These are phyloP conservation scores for Drosophila mettleri DNA, from an alignment of 2,888 invertebrate genomes.

Conservation along the genomic window DNA sequence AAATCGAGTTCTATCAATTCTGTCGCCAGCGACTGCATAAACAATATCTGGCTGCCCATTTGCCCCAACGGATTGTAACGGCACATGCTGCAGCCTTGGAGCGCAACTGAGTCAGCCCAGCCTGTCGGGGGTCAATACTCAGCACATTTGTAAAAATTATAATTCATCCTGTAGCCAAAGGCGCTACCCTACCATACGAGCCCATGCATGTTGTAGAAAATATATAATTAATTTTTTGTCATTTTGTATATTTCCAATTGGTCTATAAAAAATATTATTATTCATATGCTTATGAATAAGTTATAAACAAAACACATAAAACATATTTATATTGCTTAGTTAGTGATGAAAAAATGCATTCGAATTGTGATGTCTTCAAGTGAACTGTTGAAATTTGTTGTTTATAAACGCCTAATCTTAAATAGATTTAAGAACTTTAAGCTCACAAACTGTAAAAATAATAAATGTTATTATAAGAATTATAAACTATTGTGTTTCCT, in stretches of 20 bases:
- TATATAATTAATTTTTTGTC: slow-evolving; percentile 36
- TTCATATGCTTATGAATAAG: slow-evolving; percentile 42
- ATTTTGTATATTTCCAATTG: slow-evolving; percentile 66
- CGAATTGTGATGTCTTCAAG: slow-evolving; percentile 75
- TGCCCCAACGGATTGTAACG: slow-evolving; percentile 79
- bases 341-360: slow-evolving; percentile 57
- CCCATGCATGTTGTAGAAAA: slow-evolving; percentile 34
- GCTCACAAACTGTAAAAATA: slow-evolving; percentile 56
- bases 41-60: slow-evolving; percentile 90
- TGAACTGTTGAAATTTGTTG: slow-evolving; percentile 77
- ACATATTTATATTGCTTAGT: slow-evolving; percentile 66
- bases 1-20: slow-evolving; percentile 96
- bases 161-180: slow-evolving; percentile 49
- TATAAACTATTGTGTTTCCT: not conserved
- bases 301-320: slow-evolving; percentile 29
- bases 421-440: slow-evolving; percentile 41
- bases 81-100: slow-evolving; percentile 26
- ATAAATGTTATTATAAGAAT: slow-evolving; percentile 39
- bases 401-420: slow-evolving; percentile 54
- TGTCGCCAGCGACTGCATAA: slow-evolving; percentile 93
- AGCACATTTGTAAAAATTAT: slow-evolving; percentile 45
- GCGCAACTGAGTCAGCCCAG: slow-evolving; percentile 39
- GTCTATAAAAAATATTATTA: slow-evolving; percentile 53
- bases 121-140: not conserved
- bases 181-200: slow-evolving; percentile 17